Evolutionary conservation across 2,888 invertebrate species (phyloP), one percentile per base, ranked within the genome.

Genomic region (Venusia cambrica): DNA sequence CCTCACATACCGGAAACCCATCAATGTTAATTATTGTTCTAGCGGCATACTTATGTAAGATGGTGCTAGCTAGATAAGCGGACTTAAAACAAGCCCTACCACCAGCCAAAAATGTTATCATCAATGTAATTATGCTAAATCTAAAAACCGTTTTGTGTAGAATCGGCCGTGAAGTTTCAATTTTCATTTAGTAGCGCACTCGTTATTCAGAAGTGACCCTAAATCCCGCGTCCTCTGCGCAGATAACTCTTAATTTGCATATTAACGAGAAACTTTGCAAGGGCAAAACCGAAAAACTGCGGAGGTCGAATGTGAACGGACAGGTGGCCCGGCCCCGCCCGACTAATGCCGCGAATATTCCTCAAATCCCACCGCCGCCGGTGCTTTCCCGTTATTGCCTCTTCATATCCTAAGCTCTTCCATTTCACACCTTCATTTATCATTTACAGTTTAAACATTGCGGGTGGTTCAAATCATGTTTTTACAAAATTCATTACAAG

Each of bases 221-320:
- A 69, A 76, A 71, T 69, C 70, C 66, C 51, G 59, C 60, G 69
- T 74, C 74, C 73, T 66, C 69, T 57, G 64, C 60, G 59, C 72
- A 80, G 81, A 78, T 79, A 74, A 75, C 75, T 79, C 76, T 79
- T 76, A 73, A 84, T 84, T 84, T 84, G 73, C 84, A 84, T 84
- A 81, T 80, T 84, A 84, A 84, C 80, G 80, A 84, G 84, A 77
- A 81, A 81, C 73, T 83, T 81, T 78, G 81, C 77, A 78, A 77
- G 67, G 68, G 63, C 69, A 64, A 73, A 73, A 72, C 66, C 71
- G 72, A 84, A 85, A 85, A 84, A 83, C 72, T 72, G 68, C 62
- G 54, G 58, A 66, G 72, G 65, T 66, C 60, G 69, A 67, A 62
- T 84, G 84, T 66, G 85, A 85, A 74, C 70, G 48, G 65, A 54